Base-by-base conservation (phyloP, 2,888 invertebrate genomes). In the Ectemnius cavifrons region DNA sequence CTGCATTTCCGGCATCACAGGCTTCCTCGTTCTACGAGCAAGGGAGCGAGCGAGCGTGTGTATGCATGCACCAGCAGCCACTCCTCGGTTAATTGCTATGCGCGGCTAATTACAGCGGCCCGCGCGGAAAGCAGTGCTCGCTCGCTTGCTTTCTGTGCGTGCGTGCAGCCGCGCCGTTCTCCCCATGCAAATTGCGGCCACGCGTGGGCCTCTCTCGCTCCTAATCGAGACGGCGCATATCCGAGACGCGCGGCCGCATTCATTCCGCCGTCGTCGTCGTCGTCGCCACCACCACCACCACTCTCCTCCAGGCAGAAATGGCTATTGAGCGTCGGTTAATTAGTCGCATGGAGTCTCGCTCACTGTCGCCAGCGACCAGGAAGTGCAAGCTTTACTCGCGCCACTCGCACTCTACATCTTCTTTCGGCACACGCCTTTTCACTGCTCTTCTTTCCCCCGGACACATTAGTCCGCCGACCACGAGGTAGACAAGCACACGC, bases 311-410 rank as follows among this genome's bases (percentile, higher is more conserved):
- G 52, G 72, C 60, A 56, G 73, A 66, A 75, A 78, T 74, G 37
- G 79, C 81, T 81, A 77, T 75, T 77, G 83, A 74, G 76, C 83
- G 82, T 78, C 71, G 83, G 80, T 78, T 83, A 82, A 82, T 83
- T 83, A 77, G 68, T 59, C 68, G 77, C 77, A 20, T 45, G 58
- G 68, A 64, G 74, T 60, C 71, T 67, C 74, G 82, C 79, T 81
- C 71, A 66, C 63, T 65, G 76, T 16, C 78, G 69, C 23, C 23
- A 2, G 37, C 37, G 1, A 73, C 67, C 76, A 73, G 73, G 75
- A 78, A 81, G 78, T 69, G 69, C 75, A 57, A 63, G 69, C 65
- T 71, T 67, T 63, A 67, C 60, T 68, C 45, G 46, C 20, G 0
- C 46, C 11, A 23, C 3, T 23, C 23, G 23, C 23, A 23, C 23